Percentiles rank a stretch among this genome's conserved stretches.
Conservation (phyloP, 2,113 vertebrate genomes). For the Alexandromys fortis region DNA sequence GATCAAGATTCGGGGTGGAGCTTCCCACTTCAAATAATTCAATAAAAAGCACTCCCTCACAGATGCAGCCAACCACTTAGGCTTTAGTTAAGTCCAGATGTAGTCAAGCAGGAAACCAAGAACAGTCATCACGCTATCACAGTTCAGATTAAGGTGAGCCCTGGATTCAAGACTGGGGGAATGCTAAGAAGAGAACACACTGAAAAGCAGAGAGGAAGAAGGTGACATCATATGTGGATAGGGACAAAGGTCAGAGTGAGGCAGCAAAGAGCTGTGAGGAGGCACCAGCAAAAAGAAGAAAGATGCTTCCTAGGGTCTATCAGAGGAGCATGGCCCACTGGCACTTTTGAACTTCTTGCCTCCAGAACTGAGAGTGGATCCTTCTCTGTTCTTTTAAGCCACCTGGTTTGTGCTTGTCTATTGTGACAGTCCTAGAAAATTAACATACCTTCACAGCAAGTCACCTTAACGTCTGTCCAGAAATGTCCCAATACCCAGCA, state of each 20-base stretch:
- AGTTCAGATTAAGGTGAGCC: neutral
- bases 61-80: too few species aligned
- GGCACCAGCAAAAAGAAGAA: neutral
- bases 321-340: neutral
- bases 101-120: neutral
- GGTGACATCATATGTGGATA: neutral
- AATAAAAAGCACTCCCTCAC: neutral
- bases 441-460: neutral
- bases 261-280: neutral
- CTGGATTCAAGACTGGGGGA: neutral
- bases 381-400: constrained; percentile 7
- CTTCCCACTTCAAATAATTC: neutral
- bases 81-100: neutral
- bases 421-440: neutral
- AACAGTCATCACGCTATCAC: neutral
- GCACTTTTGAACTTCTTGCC: neutral
- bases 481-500: neutral
- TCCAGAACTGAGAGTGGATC: neutral
- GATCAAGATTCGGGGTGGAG: neutral
- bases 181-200: neutral
- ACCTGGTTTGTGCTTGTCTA: neutral
- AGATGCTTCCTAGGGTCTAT: neutral
- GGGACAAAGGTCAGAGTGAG: neutral
- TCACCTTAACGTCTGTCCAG: neutral
- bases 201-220: neutral